phyloP scores from a whole-genome alignment of 2,797 vertebrate genomes.

The Schizopygopsis pylzovi region DNA sequence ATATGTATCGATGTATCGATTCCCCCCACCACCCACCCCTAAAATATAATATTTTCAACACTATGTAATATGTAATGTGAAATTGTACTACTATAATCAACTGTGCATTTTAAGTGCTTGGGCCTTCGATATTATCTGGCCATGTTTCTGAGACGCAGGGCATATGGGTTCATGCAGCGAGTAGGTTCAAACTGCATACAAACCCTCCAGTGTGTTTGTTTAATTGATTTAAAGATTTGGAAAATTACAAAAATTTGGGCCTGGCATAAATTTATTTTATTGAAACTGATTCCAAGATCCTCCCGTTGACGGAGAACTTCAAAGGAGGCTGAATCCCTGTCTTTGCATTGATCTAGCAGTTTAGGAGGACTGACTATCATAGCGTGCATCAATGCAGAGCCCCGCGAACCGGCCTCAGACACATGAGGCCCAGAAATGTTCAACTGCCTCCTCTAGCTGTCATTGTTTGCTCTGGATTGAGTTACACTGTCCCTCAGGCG shows the following conservation, averaged over 20 bases:
- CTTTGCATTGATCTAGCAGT: conserved; percentile 10
- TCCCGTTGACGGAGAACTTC: background rate
- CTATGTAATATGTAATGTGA: background rate
- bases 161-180: background rate
- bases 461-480: conserved; percentile 47
- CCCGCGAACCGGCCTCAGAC: conserved; percentile 31
- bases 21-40: background rate
- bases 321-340: background rate
- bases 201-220: background rate
- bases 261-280: background rate
- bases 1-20: background rate
- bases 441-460: conserved; percentile 23
- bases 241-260: background rate
- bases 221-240: conserved; percentile 5
- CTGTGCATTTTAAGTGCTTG: background rate
- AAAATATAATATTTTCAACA: background rate
- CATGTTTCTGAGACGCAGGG: background rate
- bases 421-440: conserved; percentile 42
- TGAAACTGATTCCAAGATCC: conserved; percentile 7
- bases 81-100: background rate
- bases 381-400: conserved; percentile 17
- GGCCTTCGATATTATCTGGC: background rate
- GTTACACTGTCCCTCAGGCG: conserved; percentile 59
- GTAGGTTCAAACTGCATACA: background rate
- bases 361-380: conserved; percentile 15